phyloP scores from a whole-genome alignment of 2,113 vertebrate genomes.

The Muscicapa adusta region DNA sequence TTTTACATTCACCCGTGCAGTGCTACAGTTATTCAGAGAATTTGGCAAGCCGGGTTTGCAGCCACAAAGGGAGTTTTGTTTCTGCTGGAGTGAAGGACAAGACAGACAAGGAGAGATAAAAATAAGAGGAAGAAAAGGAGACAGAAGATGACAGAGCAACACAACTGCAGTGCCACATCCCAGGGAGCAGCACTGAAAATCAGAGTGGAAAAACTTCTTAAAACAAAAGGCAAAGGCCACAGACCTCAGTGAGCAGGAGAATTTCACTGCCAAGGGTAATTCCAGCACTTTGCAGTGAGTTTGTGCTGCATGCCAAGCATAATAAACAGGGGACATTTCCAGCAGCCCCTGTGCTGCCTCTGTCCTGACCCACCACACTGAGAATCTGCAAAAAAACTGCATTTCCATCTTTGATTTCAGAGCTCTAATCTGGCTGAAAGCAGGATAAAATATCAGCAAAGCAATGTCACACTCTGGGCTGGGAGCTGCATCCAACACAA shows the following conservation, averaged over 20 bases:
- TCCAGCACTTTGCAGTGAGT: background rate
- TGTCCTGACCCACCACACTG: background rate
- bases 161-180: background rate
- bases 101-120: background rate
- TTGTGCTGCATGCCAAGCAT: background rate
- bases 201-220: background rate
- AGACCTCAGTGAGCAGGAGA: background rate
- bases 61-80: conserved; percentile 37
- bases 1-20: conserved; percentile 2
- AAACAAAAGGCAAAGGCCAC: background rate
- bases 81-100: background rate
- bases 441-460: background rate
- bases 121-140: background rate
- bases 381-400: background rate
- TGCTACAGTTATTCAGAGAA: conserved; percentile 31
- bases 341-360: background rate
- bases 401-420: background rate
- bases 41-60: background rate
- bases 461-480: rapidly evolving
- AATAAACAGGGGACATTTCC: background rate
- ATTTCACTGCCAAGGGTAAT: background rate
- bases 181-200: background rate
- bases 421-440: background rate
- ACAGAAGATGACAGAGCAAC: background rate
- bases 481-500: background rate